A percentile compares a stretch with the other conserved stretches of the same genome.
Evolutionary conservation across 2,797 vertebrate genomes (phyloP).

Genomic region (Anguilla anguilla): DNA sequence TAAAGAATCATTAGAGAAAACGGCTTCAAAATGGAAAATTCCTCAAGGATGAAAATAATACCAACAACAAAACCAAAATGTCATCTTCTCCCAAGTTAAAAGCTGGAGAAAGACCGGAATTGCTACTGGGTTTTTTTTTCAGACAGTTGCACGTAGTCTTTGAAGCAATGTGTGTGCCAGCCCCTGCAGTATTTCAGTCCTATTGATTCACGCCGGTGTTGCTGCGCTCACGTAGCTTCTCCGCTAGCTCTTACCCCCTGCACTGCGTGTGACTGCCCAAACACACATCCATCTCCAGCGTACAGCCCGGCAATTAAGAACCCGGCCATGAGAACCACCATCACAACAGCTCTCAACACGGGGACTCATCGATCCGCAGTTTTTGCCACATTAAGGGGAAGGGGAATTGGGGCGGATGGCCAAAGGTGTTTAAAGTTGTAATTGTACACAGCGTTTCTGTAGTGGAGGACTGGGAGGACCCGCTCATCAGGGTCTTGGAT

Average conservation of each 20-base stretch:
- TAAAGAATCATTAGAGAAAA: not conserved
- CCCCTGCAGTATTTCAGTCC: not conserved
- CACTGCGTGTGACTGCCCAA: conserved; percentile 31
- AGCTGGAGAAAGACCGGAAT: not conserved
- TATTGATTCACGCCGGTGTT: conserved; percentile 9
- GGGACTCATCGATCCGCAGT: conserved; percentile 38
- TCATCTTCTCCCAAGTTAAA: not conserved
- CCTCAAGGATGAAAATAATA: not conserved
- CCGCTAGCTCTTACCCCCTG: conserved; percentile 23
- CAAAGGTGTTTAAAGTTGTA: conserved; percentile 27
- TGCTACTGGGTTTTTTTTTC: not conserved
- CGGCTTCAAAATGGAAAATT: not conserved
- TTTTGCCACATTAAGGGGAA: conserved; percentile 44
- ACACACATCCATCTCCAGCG: conserved; percentile 37
- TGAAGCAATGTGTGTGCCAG: not conserved
- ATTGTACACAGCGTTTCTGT: not conserved
- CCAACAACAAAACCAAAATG: not conserved
- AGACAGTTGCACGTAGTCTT: not conserved
- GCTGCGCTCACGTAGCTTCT: conserved; percentile 9
- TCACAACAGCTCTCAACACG: conserved; percentile 40
- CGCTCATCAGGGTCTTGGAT: not conserved
- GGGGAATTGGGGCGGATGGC: conserved; percentile 30
- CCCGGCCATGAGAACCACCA: conserved; percentile 38
- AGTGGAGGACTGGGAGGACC: not conserved
- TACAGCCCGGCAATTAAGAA: conserved; percentile 42